A percentile compares a stretch with the other conserved stretches of the same genome.
Conservation (phyloP, 2,797 vertebrate genomes). For the Hemibagrus guttatus region DNA sequence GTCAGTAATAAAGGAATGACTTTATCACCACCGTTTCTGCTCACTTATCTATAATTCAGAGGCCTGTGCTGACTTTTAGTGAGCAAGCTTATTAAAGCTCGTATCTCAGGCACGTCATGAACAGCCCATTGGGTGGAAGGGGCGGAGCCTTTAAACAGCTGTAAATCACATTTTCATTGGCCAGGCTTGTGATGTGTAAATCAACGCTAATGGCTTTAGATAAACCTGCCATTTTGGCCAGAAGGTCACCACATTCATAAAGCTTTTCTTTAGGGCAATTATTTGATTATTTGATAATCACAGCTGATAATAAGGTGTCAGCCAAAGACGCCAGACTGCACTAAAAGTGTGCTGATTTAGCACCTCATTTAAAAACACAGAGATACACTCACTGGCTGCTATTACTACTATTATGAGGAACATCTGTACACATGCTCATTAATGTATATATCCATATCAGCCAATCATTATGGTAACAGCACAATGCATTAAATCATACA, state of each 20-base stretch:
- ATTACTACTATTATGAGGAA: neutral
- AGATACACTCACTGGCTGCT: neutral
- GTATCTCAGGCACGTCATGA: slow-evolving; percentile 69
- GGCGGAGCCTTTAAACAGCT: slow-evolving; percentile 26
- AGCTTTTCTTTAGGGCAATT: slow-evolving; percentile 18
- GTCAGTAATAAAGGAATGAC: slow-evolving; percentile 62
- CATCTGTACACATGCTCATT: neutral
- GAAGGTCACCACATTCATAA: slow-evolving; percentile 29
- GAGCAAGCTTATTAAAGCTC: slow-evolving; percentile 68
- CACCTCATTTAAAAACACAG: neutral
- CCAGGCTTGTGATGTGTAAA: slow-evolving; percentile 53
- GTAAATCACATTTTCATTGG: slow-evolving; percentile 51
- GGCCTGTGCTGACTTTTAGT: slow-evolving; percentile 62
- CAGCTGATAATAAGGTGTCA: slow-evolving; percentile 33
- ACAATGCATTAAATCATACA: neutral
- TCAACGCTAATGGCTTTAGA: slow-evolving; percentile 55
- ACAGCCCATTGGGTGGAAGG: slow-evolving; percentile 43
- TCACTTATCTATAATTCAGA: slow-evolving; percentile 64
- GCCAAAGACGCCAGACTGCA: neutral
- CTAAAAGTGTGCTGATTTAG: slow-evolving; percentile 3
- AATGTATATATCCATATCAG: neutral
- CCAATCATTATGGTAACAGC: neutral
- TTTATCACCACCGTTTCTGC: slow-evolving; percentile 69
- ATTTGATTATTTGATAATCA: slow-evolving; percentile 34
- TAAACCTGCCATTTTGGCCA: slow-evolving; percentile 48